Percentiles rank a stretch among this genome's conserved stretches.
phyloP scores from a whole-genome alignment of 92 coral and sea anemone genomes.

The Porites rus region DNA sequence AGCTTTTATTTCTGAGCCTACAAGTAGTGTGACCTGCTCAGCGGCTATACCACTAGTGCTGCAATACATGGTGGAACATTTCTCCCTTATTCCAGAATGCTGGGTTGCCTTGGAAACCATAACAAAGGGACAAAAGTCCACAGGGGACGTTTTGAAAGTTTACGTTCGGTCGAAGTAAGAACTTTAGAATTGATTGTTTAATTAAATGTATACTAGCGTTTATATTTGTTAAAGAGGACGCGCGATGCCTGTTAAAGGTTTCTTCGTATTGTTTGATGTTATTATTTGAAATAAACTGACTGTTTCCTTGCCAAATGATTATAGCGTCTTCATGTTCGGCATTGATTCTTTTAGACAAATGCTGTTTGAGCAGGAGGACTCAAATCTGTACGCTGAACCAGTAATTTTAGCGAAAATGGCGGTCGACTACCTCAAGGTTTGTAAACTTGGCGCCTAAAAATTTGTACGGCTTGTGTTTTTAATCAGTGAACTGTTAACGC shows the following conservation, averaged over 20 bases:
- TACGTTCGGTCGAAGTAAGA: conserved; percentile 60
- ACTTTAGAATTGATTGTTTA: too few species aligned
- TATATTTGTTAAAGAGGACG: neutral
- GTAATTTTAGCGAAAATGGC: conserved; percentile 60
- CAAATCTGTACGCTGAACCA: conserved; percentile 75
- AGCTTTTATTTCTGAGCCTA: conserved; percentile 52
- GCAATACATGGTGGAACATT: conserved; percentile 50
- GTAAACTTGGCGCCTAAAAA: neutral
- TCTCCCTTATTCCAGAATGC: conserved; percentile 61
- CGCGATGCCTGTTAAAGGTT: neutral
- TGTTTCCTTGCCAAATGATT: neutral
- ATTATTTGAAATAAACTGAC: too few species aligned
- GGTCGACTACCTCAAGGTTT: conserved; percentile 67
- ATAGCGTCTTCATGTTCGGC: neutral
- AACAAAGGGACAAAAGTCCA: conserved; percentile 43
- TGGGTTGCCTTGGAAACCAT: conserved; percentile 79
- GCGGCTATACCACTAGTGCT: conserved; percentile 59
- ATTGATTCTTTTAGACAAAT: conserved; percentile 41
- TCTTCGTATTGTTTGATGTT: neutral
- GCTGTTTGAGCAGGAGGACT: conserved; percentile 81
- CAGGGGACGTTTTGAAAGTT: conserved; percentile 46
- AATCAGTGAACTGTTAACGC: too few species aligned
- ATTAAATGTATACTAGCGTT: neutral
- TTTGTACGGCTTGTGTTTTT: too few species aligned
- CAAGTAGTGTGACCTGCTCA: conserved; percentile 55